Conservation (phyloP, 2,888 invertebrate genomes). For the Stenodera caucasica region DNA sequence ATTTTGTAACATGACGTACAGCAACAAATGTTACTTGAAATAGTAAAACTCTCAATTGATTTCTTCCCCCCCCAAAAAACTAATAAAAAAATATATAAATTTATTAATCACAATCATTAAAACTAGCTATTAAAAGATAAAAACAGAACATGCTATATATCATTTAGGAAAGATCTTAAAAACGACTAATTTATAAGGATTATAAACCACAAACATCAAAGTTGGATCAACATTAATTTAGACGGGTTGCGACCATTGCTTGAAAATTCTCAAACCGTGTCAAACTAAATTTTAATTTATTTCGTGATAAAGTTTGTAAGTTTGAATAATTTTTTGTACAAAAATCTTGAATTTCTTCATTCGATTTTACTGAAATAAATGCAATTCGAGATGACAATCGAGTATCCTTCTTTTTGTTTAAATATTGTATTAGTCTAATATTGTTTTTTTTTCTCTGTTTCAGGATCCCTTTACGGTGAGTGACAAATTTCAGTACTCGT, state of each 20-base stretch:
- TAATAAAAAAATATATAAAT: too few species aligned
- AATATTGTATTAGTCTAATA: neutral
- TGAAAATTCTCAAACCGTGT: neutral
- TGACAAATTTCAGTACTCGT: conserved; percentile 25
- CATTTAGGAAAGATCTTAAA: conserved; percentile 11
- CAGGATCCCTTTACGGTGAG: conserved; percentile 69
- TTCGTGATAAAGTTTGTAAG: neutral
- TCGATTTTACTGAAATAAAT: too few species aligned
- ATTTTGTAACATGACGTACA: conserved; percentile 17
- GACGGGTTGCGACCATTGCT: neutral
- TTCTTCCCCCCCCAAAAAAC: neutral
- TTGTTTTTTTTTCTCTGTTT: conserved; percentile 57
- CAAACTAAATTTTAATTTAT: conserved; percentile 1
- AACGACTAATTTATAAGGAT: conserved; percentile 13
- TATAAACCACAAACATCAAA: conserved; percentile 13
- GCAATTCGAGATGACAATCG: too few species aligned
- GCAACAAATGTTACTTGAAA: conserved; percentile 15
- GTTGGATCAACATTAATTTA: conserved; percentile 11
- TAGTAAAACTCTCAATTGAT: neutral
- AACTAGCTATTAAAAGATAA: conserved; percentile 14
- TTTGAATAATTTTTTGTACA: neutral
- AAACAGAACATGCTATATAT: conserved; percentile 13
- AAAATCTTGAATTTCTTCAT: too few species aligned
- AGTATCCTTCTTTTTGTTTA: too few species aligned
- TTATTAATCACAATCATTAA: conserved; percentile 5